Percentiles rank a stretch among this genome's conserved stretches.
phyloP scores from a whole-genome alignment of 2,113 vertebrate species.

The Dipodomys merriami region DNA sequence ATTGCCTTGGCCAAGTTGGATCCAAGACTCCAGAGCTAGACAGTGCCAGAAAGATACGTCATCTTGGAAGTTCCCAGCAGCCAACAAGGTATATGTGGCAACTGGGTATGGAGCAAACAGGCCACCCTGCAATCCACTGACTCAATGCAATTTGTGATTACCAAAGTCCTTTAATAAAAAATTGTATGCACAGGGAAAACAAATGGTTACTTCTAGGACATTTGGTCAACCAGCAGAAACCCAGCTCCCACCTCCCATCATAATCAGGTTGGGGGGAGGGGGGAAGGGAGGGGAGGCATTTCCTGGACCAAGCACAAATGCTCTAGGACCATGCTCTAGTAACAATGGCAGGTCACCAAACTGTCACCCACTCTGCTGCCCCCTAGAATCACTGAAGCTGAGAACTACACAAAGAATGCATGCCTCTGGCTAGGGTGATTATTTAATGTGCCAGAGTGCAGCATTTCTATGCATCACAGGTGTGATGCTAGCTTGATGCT shows the following conservation, averaged over 20 bases:
- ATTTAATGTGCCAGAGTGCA: neutral
- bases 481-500: too few species aligned
- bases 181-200: neutral
- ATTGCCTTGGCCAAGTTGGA: neutral
- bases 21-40: neutral
- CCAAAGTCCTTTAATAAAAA: constrained; percentile 28
- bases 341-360: neutral
- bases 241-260: neutral
- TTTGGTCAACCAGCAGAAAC: neutral
- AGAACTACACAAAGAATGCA: neutral
- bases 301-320: neutral
- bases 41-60: neutral
- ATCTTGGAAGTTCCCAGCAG: neutral
- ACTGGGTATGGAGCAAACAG: neutral
- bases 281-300: neutral
- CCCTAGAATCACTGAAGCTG: neutral
- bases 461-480: neutral
- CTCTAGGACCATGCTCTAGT: neutral
- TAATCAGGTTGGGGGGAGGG: neutral
- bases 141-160: neutral
- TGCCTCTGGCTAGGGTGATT: neutral
- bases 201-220: neutral
- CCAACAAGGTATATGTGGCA: neutral
- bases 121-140: neutral
- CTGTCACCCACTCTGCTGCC: neutral